Base-by-base conservation (phyloP, 2,888 invertebrate species). In the Atrina japonica region DNA sequence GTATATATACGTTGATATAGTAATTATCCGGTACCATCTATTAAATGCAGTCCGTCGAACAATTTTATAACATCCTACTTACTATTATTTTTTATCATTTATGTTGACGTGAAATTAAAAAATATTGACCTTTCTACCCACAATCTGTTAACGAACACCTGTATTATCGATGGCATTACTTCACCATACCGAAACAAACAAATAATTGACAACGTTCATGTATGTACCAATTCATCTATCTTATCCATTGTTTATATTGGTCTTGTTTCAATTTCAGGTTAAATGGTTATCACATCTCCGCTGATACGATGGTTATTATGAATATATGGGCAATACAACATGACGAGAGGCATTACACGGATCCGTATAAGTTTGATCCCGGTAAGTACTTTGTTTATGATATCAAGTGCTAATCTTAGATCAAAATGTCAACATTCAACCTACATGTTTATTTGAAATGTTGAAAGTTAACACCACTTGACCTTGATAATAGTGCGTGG, bases 301-400 rank as follows among this genome's bases (percentile, higher is more conserved):
- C 67, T 41, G 71, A 76, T 50, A 73, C 73, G 16, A 73, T 76
- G 76, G 76, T 76, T 0, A 66, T 76, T 30, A 68, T 76, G 69
- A 76, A 76, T 59, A 74, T 76, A 23, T 76, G 76, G 76, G 71
- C 70, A 30, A 76, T 76, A 29, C 76, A 76, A 53, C 76, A 76
- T n/a, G 73, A 76, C 56, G 60, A 67, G 14, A 58, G 74, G 27
- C 64, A 65, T 0, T 76, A 73, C 73, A 55, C 58, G n/a, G 76
- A 76, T 47, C 73, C 76, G 9, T 69, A 70, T 58, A 55, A n/a
- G 16, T 76, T 76, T 18, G 71, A 73, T 25, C 76, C 76, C 66
- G 71, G 76, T 76, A 63, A 41, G 53, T 70, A 11, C 9, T n/a
- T 11, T 9, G 23, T 58, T 9, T n/a, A 16, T 43, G 6, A 16